Evolutionary conservation across 2,888 invertebrate genomes (phyloP).

Genomic region (Agrilus biguttatus): DNA sequence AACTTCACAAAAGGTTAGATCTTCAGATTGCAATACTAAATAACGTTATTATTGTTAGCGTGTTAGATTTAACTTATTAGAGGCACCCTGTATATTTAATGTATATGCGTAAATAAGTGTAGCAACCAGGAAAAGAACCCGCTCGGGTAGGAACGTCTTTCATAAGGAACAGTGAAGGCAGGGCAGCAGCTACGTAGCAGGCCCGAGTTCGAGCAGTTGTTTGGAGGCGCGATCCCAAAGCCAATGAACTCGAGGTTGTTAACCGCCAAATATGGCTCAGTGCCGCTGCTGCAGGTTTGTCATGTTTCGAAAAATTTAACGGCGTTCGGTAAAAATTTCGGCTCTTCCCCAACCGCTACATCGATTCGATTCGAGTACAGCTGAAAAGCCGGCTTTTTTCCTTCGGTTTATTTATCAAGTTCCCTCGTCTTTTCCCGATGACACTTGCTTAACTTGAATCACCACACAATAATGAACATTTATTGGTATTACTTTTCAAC

Average conservation of each 20-base stretch:
- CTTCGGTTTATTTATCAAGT: too few relatives aligned
- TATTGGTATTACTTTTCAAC: too few relatives aligned
- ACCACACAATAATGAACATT: too few relatives aligned
- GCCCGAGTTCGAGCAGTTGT: conserved; percentile 15
- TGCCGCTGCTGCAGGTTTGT: conserved; percentile 3
- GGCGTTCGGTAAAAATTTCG: not conserved
- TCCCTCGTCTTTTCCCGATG: too few relatives aligned
- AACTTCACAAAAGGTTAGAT: too few relatives aligned
- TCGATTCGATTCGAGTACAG: too few relatives aligned
- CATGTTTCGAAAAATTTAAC: not conserved
- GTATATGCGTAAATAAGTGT: not conserved
- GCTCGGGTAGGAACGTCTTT: not conserved
- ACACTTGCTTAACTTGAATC: too few relatives aligned
- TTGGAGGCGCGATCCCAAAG: conserved; percentile 25
- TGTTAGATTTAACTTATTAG: too few relatives aligned
- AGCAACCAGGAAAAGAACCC: conserved; percentile 11
- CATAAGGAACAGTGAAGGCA: conserved; percentile 4
- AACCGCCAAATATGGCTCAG: conserved; percentile 31
- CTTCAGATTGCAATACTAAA: too few relatives aligned
- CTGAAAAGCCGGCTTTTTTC: too few relatives aligned
- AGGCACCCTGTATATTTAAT: not conserved
- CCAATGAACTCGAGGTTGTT: conserved; percentile 32
- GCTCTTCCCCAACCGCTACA: not conserved
- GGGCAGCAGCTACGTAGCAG: conserved; percentile 7
- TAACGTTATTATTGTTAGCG: too few relatives aligned